A percentile compares a stretch with the other conserved stretches of the same genome.
These are phyloP conservation scores for Campaea margaritaria DNA, from an alignment of 2,888 invertebrate species.

Conservation along the genomic window DNA sequence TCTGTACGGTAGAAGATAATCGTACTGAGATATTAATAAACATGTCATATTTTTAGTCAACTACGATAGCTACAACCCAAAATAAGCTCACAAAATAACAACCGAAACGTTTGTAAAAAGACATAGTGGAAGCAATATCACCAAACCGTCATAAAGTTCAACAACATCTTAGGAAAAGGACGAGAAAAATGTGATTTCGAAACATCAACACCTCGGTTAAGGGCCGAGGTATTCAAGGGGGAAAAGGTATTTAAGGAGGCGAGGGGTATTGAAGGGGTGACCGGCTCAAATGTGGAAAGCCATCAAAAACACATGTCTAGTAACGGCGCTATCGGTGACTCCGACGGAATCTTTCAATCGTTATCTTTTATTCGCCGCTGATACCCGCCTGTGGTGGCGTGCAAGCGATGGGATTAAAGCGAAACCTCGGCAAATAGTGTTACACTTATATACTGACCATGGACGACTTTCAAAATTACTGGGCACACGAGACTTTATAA, in stretches of 20 bases:
- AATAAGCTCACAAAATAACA: not conserved
- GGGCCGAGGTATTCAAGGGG: constrained; percentile 11
- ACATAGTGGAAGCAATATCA: constrained; percentile 20
- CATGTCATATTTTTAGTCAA: not conserved
- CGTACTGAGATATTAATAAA: no score
- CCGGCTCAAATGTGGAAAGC: constrained; percentile 38
- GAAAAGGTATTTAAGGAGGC: constrained; percentile 6
- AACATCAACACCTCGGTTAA: constrained; percentile 25
- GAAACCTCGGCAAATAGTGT: no score
- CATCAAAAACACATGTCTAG: constrained; percentile 66
- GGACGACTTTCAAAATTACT: no score
- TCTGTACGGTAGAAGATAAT: no score
- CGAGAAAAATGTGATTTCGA: constrained; percentile 28
- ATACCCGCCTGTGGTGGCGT: constrained; percentile 26
- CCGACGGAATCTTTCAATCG: constrained; percentile 66
- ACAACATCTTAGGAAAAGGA: constrained; percentile 14
- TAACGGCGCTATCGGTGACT: constrained; percentile 54
- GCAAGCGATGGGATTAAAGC: constrained; percentile 21
- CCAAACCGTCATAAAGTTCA: constrained; percentile 28
- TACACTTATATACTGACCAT: no score
- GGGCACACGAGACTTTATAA: no score
- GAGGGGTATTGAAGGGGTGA: constrained; percentile 11
- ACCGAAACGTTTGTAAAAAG: constrained; percentile 5
- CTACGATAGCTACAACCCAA: not conserved
- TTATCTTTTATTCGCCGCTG: constrained; percentile 64